Percentiles rank a stretch among this genome's conserved stretches.
phyloP scores from a whole-genome alignment of 2,113 vertebrate genomes.

The Zingel zingel region DNA sequence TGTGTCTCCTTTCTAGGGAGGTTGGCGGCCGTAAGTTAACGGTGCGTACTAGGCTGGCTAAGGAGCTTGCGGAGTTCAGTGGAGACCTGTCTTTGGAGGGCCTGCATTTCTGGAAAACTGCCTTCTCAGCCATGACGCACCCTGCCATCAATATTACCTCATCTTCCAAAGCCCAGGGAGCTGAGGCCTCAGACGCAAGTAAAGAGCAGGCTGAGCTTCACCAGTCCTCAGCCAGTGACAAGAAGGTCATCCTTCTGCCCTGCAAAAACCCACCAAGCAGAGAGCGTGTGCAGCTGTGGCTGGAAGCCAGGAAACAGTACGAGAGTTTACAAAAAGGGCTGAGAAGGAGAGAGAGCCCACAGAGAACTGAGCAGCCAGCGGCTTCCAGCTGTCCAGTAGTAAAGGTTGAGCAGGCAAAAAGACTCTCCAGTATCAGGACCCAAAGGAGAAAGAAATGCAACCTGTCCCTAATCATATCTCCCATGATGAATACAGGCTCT shows the following conservation, averaged over 20 bases:
- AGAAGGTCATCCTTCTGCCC: conserved; percentile 94
- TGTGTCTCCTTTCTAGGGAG: conserved; percentile 85
- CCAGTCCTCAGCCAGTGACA: conserved; percentile 85
- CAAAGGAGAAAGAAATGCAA: conserved; percentile 74
- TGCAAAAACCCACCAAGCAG: conserved; percentile 94
- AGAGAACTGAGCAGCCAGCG: conserved; percentile 21
- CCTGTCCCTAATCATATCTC: conserved; percentile 71
- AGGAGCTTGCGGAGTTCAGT: conserved; percentile 92
- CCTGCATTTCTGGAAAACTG: conserved; percentile 96
- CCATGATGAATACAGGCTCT: conserved; percentile 53
- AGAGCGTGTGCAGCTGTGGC: conserved; percentile 92
- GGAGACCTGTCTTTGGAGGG: conserved; percentile 95
- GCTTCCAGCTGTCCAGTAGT: conserved; percentile 34
- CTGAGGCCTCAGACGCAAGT: conserved; percentile 60
- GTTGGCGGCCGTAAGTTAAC: conserved; percentile 92
- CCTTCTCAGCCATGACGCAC: conserved; percentile 95
- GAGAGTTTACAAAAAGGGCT: conserved; percentile 87
- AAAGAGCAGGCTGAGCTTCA: conserved; percentile 69
- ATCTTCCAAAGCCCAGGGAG: conserved; percentile 75
- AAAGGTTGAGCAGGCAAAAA: conserved; percentile 53
- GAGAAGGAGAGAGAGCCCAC: conserved; percentile 13
- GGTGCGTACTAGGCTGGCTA: conserved; percentile 90
- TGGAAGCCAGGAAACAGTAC: conserved; percentile 94
- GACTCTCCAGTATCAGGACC: conserved; percentile 65
- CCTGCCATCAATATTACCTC: conserved; percentile 83